phyloP scores from a whole-genome alignment of 2,797 vertebrate genomes.

The Mergus octosetaceus region DNA sequence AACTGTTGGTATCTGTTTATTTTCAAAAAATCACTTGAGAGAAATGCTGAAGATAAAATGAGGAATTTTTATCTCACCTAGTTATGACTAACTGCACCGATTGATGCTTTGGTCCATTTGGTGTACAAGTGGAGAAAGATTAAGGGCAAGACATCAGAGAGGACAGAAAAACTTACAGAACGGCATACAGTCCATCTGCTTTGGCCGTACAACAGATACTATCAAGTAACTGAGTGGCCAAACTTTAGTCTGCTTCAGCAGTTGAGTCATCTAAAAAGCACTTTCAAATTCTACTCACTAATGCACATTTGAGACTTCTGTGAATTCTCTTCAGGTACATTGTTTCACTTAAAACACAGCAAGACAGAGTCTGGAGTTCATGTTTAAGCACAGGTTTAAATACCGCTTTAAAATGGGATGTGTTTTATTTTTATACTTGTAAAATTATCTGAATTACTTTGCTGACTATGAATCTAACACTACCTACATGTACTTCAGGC shows the following conservation, averaged over 20 bases:
- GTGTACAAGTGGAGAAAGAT: constrained; percentile 27
- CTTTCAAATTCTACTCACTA: not conserved
- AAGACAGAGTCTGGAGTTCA: not conserved
- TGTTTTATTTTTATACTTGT: not conserved
- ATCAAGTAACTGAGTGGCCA: not conserved
- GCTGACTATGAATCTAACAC: not conserved
- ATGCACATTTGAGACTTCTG: not conserved
- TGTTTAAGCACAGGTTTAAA: not conserved
- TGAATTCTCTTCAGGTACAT: not conserved
- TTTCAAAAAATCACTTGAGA: not conserved
- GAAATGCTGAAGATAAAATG: not conserved
- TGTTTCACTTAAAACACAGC: not conserved
- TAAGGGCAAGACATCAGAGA: constrained; percentile 57
- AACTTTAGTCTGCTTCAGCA: not conserved
- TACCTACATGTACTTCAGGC: not conserved
- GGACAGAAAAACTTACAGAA: not conserved
- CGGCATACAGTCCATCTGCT: constrained; percentile 22
- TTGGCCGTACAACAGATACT: constrained; percentile 39
- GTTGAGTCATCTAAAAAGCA: not conserved
- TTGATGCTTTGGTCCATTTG: not conserved
- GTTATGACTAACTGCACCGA: constrained; percentile 23
- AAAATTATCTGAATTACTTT: not conserved
- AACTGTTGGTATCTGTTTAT: constrained; percentile 24
- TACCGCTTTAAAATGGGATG: not conserved
- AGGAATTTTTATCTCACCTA: constrained; percentile 23